These are phyloP conservation scores for Myzus persicae DNA, from an alignment of 1,140 invertebrate genomes.

Conservation along the genomic window DNA sequence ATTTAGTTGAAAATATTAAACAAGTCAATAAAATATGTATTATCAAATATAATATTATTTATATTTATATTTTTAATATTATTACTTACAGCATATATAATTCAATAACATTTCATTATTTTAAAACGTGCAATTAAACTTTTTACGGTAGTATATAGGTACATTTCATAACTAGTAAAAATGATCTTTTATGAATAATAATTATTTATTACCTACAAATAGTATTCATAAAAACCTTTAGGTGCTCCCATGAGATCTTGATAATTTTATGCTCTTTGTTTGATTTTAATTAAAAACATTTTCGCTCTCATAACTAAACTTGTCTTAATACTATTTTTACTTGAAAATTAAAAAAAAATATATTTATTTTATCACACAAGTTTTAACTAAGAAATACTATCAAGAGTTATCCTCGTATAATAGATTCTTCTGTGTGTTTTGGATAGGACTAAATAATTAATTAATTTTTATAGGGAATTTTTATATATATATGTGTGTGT, in stretches of 20 bases:
- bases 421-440: background rate
- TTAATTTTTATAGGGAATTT: background rate
- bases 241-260: background rate
- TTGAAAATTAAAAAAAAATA: background rate
- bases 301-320: background rate
- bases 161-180: conserved; percentile 1
- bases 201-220: background rate
- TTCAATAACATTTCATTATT: background rate
- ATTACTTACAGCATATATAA: background rate
- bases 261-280: conserved; percentile 26
- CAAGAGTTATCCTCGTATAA: background rate
- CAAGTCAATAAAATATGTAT: background rate
- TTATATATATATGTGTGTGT: background rate
- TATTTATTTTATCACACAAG: background rate
- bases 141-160: background rate
- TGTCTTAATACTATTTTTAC: background rate
- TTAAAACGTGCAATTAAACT: background rate
- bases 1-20: background rate
- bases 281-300: conserved; percentile 35
- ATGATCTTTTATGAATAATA: conserved; percentile 43
- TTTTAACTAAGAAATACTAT: background rate
- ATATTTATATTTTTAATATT: background rate
- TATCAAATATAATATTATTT: background rate
- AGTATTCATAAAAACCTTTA: background rate
- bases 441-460: background rate